Evolutionary conservation across 2,113 vertebrate genomes (phyloP), one percentile per base, ranked within the genome.

Genomic region (Garra rufa): DNA sequence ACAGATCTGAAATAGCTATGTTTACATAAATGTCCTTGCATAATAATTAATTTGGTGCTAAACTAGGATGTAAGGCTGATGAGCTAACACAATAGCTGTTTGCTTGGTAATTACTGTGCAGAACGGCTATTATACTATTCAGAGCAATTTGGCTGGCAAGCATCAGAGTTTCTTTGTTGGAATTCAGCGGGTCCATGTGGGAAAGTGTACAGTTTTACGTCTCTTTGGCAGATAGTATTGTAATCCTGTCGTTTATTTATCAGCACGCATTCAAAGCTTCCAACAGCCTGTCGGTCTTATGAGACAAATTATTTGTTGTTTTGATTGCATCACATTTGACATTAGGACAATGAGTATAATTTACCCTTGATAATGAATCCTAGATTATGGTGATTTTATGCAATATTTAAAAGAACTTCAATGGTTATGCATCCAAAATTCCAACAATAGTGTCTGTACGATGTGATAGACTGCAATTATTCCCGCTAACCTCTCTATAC

Each of bases 81-180:
- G 77, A 55, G 43, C 57, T 38, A 14, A 85, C 82, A 89, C 88
- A 90, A 88, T 91, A 88, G 85, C 79, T 87, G 83, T 86, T 75
- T 84, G 34, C 85, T 48, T 70, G 52, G 87, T 88, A 92, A 92
- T 94, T 92, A 92, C 85, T 67, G 61, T 80, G 52, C 87, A 86
- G 83, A 46, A 73, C 75, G 85, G 81, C 61, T 89, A 90, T 92
- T 91, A 92, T 91, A 91, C 90, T 89, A 87, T 82, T 70, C 75
- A 83, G 79, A 87, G 89, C 38, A 46, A 24, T 85, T 88, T 76
- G 28, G 87, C 88, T 89, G 80, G 85, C 63, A 70, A 79, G 82
- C 85, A 67, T 92, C 88, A 79, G 71, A 85, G 85, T 71, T 86
- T 86, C 91, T 93, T 92, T 92, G 91, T 93, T 89, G 86, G 78